Conservation (phyloP, 2,113 vertebrate genomes). For the Anser brachyrhynchus region DNA sequence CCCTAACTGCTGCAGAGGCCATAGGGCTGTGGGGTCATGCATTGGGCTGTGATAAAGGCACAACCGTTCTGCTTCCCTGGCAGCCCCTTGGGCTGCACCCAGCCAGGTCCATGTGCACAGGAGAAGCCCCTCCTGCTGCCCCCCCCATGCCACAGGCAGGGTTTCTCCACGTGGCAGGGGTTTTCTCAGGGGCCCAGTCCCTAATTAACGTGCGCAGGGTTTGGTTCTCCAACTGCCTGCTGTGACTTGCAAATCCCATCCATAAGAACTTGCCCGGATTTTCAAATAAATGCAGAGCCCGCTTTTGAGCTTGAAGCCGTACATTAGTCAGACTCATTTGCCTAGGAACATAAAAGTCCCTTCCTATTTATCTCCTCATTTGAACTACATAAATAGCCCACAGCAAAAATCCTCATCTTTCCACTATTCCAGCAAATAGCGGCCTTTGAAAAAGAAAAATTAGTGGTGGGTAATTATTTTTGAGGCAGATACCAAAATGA, state of each 20-base stretch:
- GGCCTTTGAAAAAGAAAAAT: constrained; percentile 63
- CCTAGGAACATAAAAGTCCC: constrained; percentile 47
- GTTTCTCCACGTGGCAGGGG: background rate
- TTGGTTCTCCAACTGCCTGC: background rate
- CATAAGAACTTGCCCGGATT: background rate
- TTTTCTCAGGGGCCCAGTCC: background rate
- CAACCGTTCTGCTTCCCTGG: background rate
- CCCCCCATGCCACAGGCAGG: accelerated
- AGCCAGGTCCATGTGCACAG: too few species aligned
- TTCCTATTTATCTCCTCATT: constrained; percentile 58
- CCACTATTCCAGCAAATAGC: constrained; percentile 34
- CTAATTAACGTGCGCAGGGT: background rate
- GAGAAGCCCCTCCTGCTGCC: accelerated
- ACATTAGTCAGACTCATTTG: constrained; percentile 54
- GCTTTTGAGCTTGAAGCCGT: background rate
- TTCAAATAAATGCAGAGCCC: background rate
- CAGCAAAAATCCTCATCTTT: constrained; percentile 47
- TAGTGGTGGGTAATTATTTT: constrained; percentile 61
- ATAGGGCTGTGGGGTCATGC: background rate
- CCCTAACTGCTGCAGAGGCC: background rate
- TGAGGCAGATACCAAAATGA: constrained; percentile 62
- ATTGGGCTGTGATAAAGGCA: background rate
- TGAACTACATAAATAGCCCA: constrained; percentile 55
- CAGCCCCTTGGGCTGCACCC: too few species aligned
- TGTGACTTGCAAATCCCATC: background rate